Conservation (phyloP, 2,888 invertebrate species). For the Syrphus vitripennis region DNA sequence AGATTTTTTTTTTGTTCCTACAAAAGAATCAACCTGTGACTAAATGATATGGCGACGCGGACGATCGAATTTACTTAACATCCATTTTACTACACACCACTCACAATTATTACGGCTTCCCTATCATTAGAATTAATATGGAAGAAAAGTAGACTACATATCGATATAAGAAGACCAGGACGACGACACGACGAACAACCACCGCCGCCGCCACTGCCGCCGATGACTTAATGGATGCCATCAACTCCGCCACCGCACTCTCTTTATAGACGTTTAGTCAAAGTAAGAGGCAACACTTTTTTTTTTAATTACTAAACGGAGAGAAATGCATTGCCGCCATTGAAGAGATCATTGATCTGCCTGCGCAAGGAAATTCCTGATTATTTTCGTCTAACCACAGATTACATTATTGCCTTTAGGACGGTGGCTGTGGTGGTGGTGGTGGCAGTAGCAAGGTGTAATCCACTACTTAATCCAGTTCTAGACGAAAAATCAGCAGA, state of each 20-base stretch:
- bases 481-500: constrained; percentile 40
- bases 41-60: constrained; percentile 53
- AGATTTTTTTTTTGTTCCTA: not conserved
- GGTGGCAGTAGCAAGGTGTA: constrained; percentile 45
- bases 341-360: constrained; percentile 55
- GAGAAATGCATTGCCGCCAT: constrained; percentile 33
- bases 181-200: constrained; percentile 15
- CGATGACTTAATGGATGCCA: constrained; percentile 60
- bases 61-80: constrained; percentile 58
- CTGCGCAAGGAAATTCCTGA: constrained; percentile 34
- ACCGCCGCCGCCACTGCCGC: too few relatives aligned
- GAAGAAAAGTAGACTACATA: constrained; percentile 29
- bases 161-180: constrained; percentile 44
- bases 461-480: constrained; percentile 57
- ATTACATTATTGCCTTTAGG: constrained; percentile 12
- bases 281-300: not conserved
- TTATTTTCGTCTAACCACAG: constrained; percentile 49
- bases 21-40: constrained; percentile 32
- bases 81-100: constrained; percentile 59
- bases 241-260: constrained; percentile 12
- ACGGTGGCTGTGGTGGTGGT: not conserved
- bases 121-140: constrained; percentile 58
- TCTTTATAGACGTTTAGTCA: constrained; percentile 9
- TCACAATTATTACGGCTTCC: constrained; percentile 54
- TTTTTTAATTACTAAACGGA: constrained; percentile 53